Base-by-base conservation (phyloP, 53 echinoderm and acorn worm species). In the Astropecten irregularis region DNA sequence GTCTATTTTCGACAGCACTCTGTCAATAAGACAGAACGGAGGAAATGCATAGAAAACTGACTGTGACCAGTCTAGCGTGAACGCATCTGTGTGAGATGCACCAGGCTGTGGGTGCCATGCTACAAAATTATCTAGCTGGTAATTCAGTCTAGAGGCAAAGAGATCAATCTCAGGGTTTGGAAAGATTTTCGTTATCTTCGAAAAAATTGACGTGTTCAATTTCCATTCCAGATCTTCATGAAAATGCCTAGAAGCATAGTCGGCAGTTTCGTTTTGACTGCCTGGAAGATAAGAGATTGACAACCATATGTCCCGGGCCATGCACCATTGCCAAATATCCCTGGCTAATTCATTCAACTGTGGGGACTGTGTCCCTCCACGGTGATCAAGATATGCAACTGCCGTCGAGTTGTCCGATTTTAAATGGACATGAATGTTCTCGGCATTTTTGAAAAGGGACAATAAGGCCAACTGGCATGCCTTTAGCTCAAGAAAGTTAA, bases 81-180 rank as follows among this genome's bases (percentile, higher is more conserved):
- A 81, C 2, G 85, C 85, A 85, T 79, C 85, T 37, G 71, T 69
- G 27, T 44, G 40, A 31, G 14, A 1, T 16, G 90, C 86, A 1
- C 32, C 40, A 10, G 89, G 85, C 9, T 89, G 84, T 16, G 84
- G 77, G 14, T 29, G 28, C 89, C 84, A 84, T 7, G 84, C 74
- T 22, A 81, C 66, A 32, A 81, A 90, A 32, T 10, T 28, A 10
- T 20, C 30, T 5, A 90, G 39, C 51, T 90, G 85, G 0, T 31
- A n/a, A 47, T 85, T 90, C 23, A 90, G 33, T 29, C 90, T 13
- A 10, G 77, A 89, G 3, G 90, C 85, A 64, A 90, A 90, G 4
- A 85, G 23, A 61, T 85, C 85, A 39, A 85, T 73, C 16, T 85
- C 73, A 0, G 85, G 85, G 27, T 21, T 9, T 2, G 32, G 38